phyloP scores from a whole-genome alignment of 2,888 invertebrate genomes.

The Epinotia nisella region DNA sequence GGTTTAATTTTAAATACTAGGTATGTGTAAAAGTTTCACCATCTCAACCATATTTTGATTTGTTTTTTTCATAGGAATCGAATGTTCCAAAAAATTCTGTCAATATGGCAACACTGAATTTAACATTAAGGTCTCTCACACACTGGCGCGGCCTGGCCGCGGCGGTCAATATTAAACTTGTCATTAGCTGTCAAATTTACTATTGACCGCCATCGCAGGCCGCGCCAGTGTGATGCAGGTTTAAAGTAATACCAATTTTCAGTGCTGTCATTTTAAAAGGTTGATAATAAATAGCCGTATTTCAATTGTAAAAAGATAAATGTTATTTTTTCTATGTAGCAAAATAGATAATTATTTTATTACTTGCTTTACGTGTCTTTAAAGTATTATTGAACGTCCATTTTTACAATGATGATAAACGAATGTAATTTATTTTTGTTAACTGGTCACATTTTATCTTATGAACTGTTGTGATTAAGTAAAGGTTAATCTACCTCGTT shows the following conservation, averaged over 20 bases:
- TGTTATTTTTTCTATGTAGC: not conserved
- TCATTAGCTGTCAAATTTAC: no score
- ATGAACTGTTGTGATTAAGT: slow-evolving; percentile 24
- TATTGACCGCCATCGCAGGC: no score
- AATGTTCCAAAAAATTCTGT: not conserved
- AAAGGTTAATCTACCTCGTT: slow-evolving; percentile 32
- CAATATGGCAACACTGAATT: not conserved
- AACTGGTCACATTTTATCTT: slow-evolving; percentile 7
- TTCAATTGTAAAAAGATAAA: not conserved
- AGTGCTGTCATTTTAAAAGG: not conserved
- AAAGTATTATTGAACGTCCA: slow-evolving; percentile 18
- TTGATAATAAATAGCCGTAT: not conserved
- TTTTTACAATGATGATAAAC: not conserved
- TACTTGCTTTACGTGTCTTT: not conserved
- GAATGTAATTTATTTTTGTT: slow-evolving; percentile 21
- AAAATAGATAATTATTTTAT: not conserved
- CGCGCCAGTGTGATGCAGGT: no score
- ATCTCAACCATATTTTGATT: not conserved
- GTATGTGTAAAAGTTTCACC: not conserved
- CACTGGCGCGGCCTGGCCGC: no score
- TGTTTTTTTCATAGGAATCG: not conserved
- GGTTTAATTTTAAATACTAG: not conserved
- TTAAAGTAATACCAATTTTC: no score
- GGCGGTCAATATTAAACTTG: no score
- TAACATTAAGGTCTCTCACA: not conserved